Base-by-base conservation (phyloP, 2,797 vertebrate species). In the Perodicticus potto region DNA sequence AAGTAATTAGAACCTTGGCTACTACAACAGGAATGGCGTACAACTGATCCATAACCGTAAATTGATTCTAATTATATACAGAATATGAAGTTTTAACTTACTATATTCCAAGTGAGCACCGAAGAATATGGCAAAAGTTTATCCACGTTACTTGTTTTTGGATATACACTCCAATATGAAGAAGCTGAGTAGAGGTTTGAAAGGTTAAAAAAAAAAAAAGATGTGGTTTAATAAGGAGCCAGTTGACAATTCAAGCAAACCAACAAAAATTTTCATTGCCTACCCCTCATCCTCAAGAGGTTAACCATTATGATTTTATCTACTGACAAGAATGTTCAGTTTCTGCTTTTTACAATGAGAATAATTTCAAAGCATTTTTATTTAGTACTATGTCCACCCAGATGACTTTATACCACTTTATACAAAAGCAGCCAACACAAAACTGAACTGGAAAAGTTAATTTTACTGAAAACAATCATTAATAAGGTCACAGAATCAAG, bases 71-170 rank as follows among this genome's bases (percentile, higher is more conserved):
- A 76, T n/a, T 27, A 40, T 72, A 63, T 7, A 40, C 25, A 10
- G 59, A 90, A 85, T 27, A 70, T 34, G 69, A 86, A 67, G n/a
- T 25, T 7, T 49, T 86, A 92, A 96, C 98, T 98, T 98, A 99
- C 99, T 98, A 96, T 97, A 89, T 88, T 98, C 99, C 99, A 99
- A 69, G 97, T 95, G 80, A 98, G 98, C 93, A 99, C 97, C 69
- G 99, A 99, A 0, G 99, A 99, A 97, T 99, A 99, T 1, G 99
- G 99, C 97, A 99, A 98, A 86, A 99, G 97, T 97, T 99, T 99
- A 98, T 99, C 99, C 98, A 99, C 96, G 89, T 98, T 98, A 76
- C 98, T 98, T 91, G 98, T 97, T 97, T 99, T 99, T 84, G 98
- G 97, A 93, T 99, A 99, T 81, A 99, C 98, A 95, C 98, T 99